Base-by-base conservation (phyloP, 2,113 vertebrate species). In the Chionis minor region DNA sequence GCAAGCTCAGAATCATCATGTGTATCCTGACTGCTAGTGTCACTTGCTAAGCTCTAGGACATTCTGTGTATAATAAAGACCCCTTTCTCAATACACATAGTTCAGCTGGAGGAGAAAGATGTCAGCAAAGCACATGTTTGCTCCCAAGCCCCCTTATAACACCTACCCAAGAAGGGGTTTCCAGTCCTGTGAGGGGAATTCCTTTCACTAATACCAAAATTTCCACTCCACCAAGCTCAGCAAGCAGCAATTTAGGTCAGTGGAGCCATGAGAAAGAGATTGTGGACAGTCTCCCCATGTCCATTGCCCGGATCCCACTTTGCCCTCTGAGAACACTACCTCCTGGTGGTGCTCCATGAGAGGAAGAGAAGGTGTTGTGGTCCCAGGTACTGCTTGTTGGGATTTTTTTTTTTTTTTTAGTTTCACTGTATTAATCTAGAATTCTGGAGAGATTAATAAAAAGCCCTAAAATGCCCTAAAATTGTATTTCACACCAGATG, bases 141-240 rank as follows among this genome's bases (percentile, higher is more conserved):
- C 24, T 80, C 32, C 55, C 17, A 70, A 91, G 33, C 9, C 0
- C 2, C 21, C 49, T 70, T 44, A 59, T 33, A 30, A 92, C 16
- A 96, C 40, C 66, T 82, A 20, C 52, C 18, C 62, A 88, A 93
- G 62, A 92, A 61, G 33, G 47, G 58, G 88, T 74, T 95, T 92
- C 74, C 70, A 88, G 62, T 72, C 62, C 56, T 65, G 20, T 19
- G 20, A 85, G 66, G 78, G 66, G 54, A 95, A 90, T 90, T 95
- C 74, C 66, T 72, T 26, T 10, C 0, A 65, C n/a, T 82, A 92
- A 97, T 59, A 55, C 17, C 1, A 2, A 85, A 85, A 30, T 86
- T 97, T 94, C 70, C 59, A 85, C 78, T 93, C 74, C 40, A 82
- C 27, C 67, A 88, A 86, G 22, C 38, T 86, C 51, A 81, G 65